Percentiles rank a stretch among this genome's conserved stretches.
Conservation (phyloP, 2,113 vertebrate species). For the Pituophis catenifer region DNA sequence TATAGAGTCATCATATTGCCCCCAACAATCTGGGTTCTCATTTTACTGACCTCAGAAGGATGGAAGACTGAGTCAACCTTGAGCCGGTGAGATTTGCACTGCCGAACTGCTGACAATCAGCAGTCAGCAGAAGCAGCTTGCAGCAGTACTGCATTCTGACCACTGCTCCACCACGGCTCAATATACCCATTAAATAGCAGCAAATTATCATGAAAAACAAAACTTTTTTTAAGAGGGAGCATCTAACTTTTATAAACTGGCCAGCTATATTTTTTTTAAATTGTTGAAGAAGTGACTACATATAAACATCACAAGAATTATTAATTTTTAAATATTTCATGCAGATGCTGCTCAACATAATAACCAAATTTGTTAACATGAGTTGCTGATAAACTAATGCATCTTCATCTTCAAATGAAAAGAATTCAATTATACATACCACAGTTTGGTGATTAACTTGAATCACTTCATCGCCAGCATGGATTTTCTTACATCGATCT, state of each 20-base stretch:
- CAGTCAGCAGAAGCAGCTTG: no score
- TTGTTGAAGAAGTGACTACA: background rate
- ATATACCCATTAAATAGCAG: background rate
- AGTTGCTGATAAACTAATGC: slow-evolving; percentile 36
- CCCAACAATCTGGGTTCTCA: no score
- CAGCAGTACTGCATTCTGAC: no score
- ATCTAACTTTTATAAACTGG: background rate
- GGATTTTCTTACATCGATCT: slow-evolving; percentile 96
- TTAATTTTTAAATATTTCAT: slow-evolving; percentile 17
- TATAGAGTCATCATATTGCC: no score
- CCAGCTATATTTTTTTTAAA: background rate
- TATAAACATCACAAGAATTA: background rate
- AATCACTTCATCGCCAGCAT: slow-evolving; percentile 90
- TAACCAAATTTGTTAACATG: slow-evolving; percentile 53
- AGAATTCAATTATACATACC: slow-evolving; percentile 81
- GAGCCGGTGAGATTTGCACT: no score
- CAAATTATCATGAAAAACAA: background rate
- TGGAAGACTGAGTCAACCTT: no score
- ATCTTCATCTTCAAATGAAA: slow-evolving; percentile 70
- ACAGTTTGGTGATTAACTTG: slow-evolving; percentile 87
- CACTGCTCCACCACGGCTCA: no score
- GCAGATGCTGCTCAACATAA: slow-evolving; percentile 32
- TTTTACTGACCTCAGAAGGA: no score
- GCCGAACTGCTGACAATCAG: no score
- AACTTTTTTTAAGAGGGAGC: background rate